Base-by-base conservation (phyloP, 92 coral and sea anemone genomes). In the Isaurus tuberculatus region DNA sequence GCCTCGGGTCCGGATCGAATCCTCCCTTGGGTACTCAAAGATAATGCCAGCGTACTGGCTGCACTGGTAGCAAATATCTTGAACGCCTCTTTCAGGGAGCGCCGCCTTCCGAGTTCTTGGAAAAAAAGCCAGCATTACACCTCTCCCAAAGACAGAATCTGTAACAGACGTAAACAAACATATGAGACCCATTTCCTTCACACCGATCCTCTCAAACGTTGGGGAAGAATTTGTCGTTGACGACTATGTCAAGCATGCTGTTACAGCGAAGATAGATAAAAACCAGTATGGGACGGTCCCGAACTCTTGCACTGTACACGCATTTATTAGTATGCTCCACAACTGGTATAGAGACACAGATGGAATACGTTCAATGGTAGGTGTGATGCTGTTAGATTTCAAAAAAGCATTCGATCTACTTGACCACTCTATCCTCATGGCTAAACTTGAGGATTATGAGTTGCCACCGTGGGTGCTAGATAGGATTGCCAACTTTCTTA, bases 41-140 rank as follows among this genome's bases (percentile, higher is more conserved):
- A 65, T 16, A 65, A 65, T 28, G 71, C 71, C 33, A 31, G 28
- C 37, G 33, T 65, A 65, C 71, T 65, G 71, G 71, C 71, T 19
- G 36, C 71, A 65, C 37, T 20, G 20, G 17, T 65, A 8, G 36
- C 58, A 26, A 31, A 64, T 64, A 64, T 64, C 34, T 31, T 64
- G 17, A 64, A 64, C 33, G 30, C 33, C 15, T 64, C 70, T 8
- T 64, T 26, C 70, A 26, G 33, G 33, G 34, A 64, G 34, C 17
- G 6, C 13, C 70, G 32, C 17, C 70, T 64, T 26, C 70, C 70
- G 15, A 10, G 34, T 27, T 64, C 70, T 20, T 64, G 70, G 70
- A 36, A 64, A 64, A 31, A 19, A 64, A 27, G 33, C 67, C 29
- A 28, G 22, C 29, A 64, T 64, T 64, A 31, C 36, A 26, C 70